Evolutionary conservation across 2,797 vertebrate genomes (phyloP), one percentile per base, ranked within the genome.

Genomic region (Pempheris klunzingeri): DNA sequence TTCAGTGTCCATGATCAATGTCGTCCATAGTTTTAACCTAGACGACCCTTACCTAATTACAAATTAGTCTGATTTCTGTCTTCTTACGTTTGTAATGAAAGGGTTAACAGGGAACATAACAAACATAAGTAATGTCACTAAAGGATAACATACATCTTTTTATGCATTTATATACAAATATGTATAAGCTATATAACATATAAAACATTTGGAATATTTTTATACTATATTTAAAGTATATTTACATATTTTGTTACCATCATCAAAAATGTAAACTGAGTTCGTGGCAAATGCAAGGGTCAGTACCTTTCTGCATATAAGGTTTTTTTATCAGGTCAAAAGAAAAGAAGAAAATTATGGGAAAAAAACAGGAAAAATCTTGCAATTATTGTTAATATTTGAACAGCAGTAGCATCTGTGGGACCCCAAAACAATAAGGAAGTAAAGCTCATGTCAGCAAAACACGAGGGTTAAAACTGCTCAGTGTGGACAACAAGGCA

Each of bases 281-380:
- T 52, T 44, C 49, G 3, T 41, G 20, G 46, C 38, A 70, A 46
- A 59, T 15, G 2, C 30, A 24, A 36, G n/a, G 12, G 8, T 39
- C 11, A 32, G 10, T 50, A 49, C n/a, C 49, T 47, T 74, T 49
- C 11, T 15, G 53, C 36, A 7, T 57, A 12, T 18, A 47, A 1
- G 13, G 10, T n/a, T 55, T 22, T 55, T 78, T 57, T 74, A 44
- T 8, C 2, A 26, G 28, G 46, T 65, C 50, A 73, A 7, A 47
- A 53, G 8, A 10, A 53, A 46, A 61, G 1, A 3, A 44, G 68
- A 36, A 57, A 14, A 15, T n/a, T n/a, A n/a, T n/a, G n/a, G n/a
- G n/a, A n/a, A n/a, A n/a, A 10, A 63, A 36, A 47, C 34, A 18
- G 18, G 11, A 14, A 30, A 11, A 0, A 14, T 41, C 38, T 24